These are phyloP conservation scores for Cheirogaleus major DNA, from an alignment of 2,797 vertebrate species.

Conservation along the genomic window DNA sequence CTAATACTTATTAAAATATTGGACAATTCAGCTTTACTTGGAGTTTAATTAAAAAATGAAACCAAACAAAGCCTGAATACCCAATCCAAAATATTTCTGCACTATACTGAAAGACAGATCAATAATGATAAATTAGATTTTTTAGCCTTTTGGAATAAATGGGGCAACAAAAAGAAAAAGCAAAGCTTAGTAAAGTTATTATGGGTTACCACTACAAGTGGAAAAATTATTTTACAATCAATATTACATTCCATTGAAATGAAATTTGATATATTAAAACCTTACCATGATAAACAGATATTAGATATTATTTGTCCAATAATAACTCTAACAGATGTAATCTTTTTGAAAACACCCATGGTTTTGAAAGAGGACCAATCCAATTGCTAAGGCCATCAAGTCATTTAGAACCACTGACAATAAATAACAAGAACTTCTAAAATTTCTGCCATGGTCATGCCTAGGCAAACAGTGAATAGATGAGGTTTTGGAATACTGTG, in stretches of 20 bases:
- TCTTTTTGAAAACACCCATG: not conserved
- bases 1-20: not conserved
- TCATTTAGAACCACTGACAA: not conserved
- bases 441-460: not conserved
- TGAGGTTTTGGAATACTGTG: not conserved
- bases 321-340: not conserved
- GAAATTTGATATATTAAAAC: not conserved
- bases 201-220: not conserved
- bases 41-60: slow-evolving; percentile 63
- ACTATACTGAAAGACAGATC: slow-evolving; percentile 53
- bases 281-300: slow-evolving; percentile 28
- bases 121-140: slow-evolving; percentile 65
- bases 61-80: slow-evolving; percentile 34
- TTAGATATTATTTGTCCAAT: not conserved
- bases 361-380: not conserved
- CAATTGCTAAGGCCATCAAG: not conserved
- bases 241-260: slow-evolving; percentile 35
- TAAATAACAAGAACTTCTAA: not conserved
- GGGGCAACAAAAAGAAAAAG: slow-evolving; percentile 8
- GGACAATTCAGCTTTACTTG: not conserved
- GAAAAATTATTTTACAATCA: slow-evolving; percentile 58
- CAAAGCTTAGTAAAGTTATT: slow-evolving; percentile 18
- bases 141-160: slow-evolving; percentile 39
- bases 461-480: not conserved
- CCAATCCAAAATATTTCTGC: slow-evolving; percentile 48